These are phyloP conservation scores for Lutraria lutraria DNA, from an alignment of 2,888 invertebrate genomes.

Conservation along the genomic window DNA sequence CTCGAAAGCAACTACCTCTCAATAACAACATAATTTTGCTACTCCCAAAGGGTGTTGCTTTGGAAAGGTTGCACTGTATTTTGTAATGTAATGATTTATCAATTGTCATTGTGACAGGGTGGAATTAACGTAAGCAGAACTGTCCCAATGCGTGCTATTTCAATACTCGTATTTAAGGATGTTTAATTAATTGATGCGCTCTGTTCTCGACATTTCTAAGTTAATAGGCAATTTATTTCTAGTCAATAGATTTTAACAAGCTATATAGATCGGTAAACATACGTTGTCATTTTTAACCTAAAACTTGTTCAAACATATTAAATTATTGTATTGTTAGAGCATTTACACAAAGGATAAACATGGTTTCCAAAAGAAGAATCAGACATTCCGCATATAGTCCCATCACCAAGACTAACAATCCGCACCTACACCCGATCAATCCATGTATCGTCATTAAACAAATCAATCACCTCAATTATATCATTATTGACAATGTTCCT, in stretches of 20 bases:
- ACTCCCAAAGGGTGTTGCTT: too few species aligned
- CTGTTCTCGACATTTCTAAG: background rate
- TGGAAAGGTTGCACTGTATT: background rate
- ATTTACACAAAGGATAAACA: background rate
- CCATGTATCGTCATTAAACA: background rate
- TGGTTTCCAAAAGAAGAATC: background rate
- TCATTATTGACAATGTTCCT: background rate
- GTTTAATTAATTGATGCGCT: conserved; percentile 22
- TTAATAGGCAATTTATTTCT: conserved; percentile 14
- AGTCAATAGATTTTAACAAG: background rate
- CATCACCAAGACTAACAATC: background rate
- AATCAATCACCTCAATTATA: conserved; percentile 15
- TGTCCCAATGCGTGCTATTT: conserved; percentile 16
- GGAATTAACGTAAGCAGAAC: conserved; percentile 12
- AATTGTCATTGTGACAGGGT: conserved; percentile 28
- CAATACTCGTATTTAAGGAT: conserved; percentile 19
- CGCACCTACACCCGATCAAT: conserved; percentile 10
- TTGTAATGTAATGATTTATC: conserved; percentile 31
- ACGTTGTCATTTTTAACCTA: background rate
- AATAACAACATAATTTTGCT: too few species aligned
- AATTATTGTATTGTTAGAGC: background rate
- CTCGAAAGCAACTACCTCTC: too few species aligned
- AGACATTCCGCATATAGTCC: conserved; percentile 1
- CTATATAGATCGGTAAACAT: background rate
- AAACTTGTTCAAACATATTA: conserved; percentile 10